Percentiles rank a stretch among this genome's conserved stretches.
Conservation (phyloP, 2,888 invertebrate species). For the Venusia cambrica region DNA sequence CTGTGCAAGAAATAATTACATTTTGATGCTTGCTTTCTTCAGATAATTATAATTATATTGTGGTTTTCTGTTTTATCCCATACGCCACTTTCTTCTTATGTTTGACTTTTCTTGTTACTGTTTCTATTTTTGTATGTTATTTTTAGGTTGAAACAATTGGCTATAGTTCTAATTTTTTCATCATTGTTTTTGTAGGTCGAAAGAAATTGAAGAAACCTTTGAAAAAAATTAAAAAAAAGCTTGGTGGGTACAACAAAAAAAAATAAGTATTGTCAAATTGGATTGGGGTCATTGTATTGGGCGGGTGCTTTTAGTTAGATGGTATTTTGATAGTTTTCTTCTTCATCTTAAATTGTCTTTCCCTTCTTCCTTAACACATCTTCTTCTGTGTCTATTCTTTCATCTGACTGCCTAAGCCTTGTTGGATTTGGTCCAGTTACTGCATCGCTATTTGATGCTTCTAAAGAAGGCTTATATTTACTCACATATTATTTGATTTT, state of each 20-base stretch:
- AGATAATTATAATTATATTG: constrained; percentile 8
- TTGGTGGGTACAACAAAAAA: constrained; percentile 17
- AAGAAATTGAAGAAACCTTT: constrained; percentile 20
- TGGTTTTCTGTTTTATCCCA: constrained; percentile 4
- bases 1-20: constrained; percentile 6
- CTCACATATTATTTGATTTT: too few relatives aligned
- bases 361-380: too few relatives aligned
- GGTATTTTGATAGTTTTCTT: constrained; percentile 2
- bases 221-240: constrained; percentile 23
- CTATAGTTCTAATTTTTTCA: constrained; percentile 8
- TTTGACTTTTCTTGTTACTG: too few relatives aligned
- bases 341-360: too few relatives aligned
- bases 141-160: constrained; percentile 4
- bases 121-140: too few relatives aligned
- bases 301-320: constrained; percentile 14
- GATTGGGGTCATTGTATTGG: constrained; percentile 5
- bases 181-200: constrained; percentile 22
- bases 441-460: too few relatives aligned
- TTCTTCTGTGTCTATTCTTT: background rate
- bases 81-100: too few relatives aligned
- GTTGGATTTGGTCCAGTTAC: too few relatives aligned
- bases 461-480: too few relatives aligned
- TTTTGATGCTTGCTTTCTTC: constrained; percentile 14
- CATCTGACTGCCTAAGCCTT: too few relatives aligned
- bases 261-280: constrained; percentile 11